Conservation (phyloP, 1,140 invertebrate species). For the Dolichoris vasculosae region DNA sequence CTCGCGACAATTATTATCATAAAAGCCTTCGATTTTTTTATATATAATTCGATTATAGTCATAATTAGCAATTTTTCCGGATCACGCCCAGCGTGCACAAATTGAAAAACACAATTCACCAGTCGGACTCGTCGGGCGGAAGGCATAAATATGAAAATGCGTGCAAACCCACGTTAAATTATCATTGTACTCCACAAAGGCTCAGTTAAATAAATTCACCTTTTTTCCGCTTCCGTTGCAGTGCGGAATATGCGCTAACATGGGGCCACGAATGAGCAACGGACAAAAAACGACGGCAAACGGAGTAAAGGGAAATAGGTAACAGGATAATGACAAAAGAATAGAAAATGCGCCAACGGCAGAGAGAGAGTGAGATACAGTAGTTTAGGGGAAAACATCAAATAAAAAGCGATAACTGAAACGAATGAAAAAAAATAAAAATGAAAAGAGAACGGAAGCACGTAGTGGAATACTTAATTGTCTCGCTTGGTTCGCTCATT, state of each 20-base stretch:
- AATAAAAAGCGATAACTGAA: not conserved
- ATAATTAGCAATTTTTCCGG: constrained; percentile 24
- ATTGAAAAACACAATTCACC: constrained; percentile 57
- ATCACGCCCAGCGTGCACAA: not conserved
- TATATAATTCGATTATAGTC: constrained; percentile 21
- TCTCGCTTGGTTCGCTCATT: not conserved
- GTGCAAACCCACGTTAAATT: constrained; percentile 36
- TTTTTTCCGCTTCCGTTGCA: constrained; percentile 39
- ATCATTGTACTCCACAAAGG: constrained; percentile 47
- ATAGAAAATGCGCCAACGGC: not conserved
- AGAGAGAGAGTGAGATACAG: not conserved
- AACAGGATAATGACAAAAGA: not conserved
- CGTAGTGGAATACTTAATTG: not conserved
- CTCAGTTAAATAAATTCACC: constrained; percentile 54
- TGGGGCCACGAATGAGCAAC: not conserved
- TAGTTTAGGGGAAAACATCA: not conserved
- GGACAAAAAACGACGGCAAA: not conserved
- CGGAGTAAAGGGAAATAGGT: not conserved
- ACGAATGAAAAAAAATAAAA: not conserved
- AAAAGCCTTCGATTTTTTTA: constrained; percentile 13
- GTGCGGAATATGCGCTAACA: constrained; percentile 25
- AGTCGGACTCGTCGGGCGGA: constrained; percentile 43
- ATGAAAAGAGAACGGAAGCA: not conserved
- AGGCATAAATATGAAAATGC: constrained; percentile 54
- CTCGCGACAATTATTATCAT: not conserved